A percentile compares a stretch with the other conserved stretches of the same genome.
Conservation (phyloP, 2,888 invertebrate genomes). For the Agriotes lineatus region DNA sequence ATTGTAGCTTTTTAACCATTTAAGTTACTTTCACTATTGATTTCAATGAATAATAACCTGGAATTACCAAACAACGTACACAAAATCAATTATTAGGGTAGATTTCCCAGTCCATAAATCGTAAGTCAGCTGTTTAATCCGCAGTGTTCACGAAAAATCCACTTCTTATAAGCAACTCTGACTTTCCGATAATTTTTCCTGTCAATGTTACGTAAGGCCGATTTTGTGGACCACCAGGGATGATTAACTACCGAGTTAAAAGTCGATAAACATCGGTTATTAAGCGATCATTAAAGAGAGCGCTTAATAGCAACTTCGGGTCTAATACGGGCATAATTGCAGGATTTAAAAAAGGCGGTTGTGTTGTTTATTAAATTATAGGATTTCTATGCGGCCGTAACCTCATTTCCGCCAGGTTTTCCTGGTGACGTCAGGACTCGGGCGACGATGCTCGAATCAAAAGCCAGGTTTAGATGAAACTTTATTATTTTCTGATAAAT, state of each 20-base stretch:
- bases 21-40: too few species aligned
- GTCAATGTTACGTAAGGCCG: conserved; percentile 9
- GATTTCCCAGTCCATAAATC: neutral
- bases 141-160: neutral
- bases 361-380: conserved; percentile 33
- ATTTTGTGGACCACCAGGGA: conserved; percentile 33
- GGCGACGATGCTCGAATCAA: too few species aligned
- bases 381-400: neutral
- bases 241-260: conserved; percentile 44
- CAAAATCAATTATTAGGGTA: too few species aligned
- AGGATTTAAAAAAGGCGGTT: conserved; percentile 29
- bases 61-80: too few species aligned
- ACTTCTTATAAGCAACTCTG: neutral
- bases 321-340: conserved; percentile 33
- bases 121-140: neutral
- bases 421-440: too few species aligned
- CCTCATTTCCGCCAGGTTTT: conserved; percentile 1
- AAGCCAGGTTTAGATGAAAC: too few species aligned
- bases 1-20: too few species aligned
- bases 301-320: conserved; percentile 36
- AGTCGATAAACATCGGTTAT: conserved; percentile 45
- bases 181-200: conserved; percentile 6
- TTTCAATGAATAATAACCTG: too few species aligned
- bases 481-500: conserved; percentile 16
- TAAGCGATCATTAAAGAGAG: conserved; percentile 36